Base-by-base conservation (phyloP, 2,797 vertebrate genomes). In the Morus bassanus region DNA sequence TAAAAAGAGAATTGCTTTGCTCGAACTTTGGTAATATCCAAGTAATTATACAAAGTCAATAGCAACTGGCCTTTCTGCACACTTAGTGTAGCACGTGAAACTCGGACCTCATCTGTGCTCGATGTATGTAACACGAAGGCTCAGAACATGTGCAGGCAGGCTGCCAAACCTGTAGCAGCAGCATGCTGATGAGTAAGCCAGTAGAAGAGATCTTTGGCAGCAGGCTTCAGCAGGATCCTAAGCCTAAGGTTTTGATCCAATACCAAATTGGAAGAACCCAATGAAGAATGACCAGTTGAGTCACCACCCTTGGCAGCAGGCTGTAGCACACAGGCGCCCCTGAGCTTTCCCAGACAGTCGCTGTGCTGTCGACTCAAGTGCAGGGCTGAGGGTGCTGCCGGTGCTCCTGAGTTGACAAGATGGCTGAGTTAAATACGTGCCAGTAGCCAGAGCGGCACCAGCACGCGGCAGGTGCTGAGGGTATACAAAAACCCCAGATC, bases 361-460 rank as follows among this genome's bases (percentile, higher is more conserved):
- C 53, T 17, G 45, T 9, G 33, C 78, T 0, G 2, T 43, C 1
- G 1, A n/a, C 35, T 16, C 35, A 30, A n/a, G 50, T 7, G 28
- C 46, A 53, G 70, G 27, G 75, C 50, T 73, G 57, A 84, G 50
- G 78, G 21, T 13, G 45, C 35, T 69, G 35, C 79, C 56, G 17
- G 60, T 3, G 18, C 61, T 68, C 27, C 56, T 1, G 0, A 15
- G n/a, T 25, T 31, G 23, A 61, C 59, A 60, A 54, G 21, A 6
- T 7, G 23, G 41, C 41, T 0, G 3, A 51, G 46, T 61, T 35
- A 57, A 39, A 35, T 5, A 15, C 28, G 85, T 70, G 76, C 31
- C 37, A 48, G 46, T 3, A 77, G 60, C 46, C n/a, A 31, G 64
- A 24, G 25, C 18, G 64, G 61, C 1, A 4, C 53, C 56, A 72